Base-by-base conservation (phyloP, 2,113 vertebrate species). In the Macroglossus sobrinus region DNA sequence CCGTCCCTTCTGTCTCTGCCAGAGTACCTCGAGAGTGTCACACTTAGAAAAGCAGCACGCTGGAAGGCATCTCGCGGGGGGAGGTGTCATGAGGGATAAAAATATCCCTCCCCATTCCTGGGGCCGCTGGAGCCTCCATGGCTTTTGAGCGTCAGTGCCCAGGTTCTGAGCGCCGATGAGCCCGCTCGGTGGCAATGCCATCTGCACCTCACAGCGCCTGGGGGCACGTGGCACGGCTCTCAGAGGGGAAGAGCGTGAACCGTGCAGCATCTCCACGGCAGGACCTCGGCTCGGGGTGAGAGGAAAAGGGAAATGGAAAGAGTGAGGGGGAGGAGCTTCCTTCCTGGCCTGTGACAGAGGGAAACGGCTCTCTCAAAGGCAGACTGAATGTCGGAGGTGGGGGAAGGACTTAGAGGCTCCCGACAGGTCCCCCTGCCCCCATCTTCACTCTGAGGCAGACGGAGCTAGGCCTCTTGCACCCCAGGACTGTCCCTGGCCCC, bases 301-400 rank as follows among this genome's bases (percentile, higher is more conserved):
- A 82, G 72, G 75, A 91, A 96, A 50, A 53, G 76, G 76, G 84
- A 93, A 95, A 78, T 63, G 63, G 92, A 79, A 72, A 53, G 2
- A 63, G n/a, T 59, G 43, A 84, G 59, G 45, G 75, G 59, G 74
- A 33, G 1, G n/a, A 3, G 13, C 47, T 88, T 81, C 76, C 76
- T 43, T 38, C 24, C 4, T 30, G 7, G 55, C 68, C 0, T 1
- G 66, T 7, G 19, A 43, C 47, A 28, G 86, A 22, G 24, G 81
- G 71, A 92, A 93, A 76, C 5, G 53, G 61, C 76, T 53, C 26
- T 66, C 80, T 90, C 50, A 55, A 79, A 92, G 89, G 92, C 72
- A 2, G 21, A 66, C 21, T 64, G 47, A 57, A 16, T 2, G 3
- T 1, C 18, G 55, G 50, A n/a, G 66, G n/a, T 12, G 53, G 13